phyloP scores from a whole-genome alignment of 2,797 vertebrate species.

The Psittacula echo region DNA sequence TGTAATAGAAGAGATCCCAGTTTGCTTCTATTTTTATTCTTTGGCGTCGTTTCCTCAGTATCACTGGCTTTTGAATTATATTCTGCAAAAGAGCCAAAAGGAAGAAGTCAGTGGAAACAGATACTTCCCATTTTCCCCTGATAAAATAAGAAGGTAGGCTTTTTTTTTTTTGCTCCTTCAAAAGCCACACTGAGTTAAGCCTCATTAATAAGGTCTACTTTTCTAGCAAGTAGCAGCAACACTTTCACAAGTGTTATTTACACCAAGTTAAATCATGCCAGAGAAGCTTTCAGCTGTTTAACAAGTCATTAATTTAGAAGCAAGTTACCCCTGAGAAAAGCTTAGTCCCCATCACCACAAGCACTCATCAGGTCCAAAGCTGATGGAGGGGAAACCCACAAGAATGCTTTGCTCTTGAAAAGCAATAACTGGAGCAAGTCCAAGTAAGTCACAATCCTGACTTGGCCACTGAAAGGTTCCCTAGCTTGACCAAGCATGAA shows the following conservation, averaged over 20 bases:
- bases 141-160: background rate
- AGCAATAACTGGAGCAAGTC: background rate
- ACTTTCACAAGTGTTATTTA: slow-evolving; percentile 37
- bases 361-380: background rate
- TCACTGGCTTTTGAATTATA: slow-evolving; percentile 96
- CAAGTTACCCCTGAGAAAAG: background rate
- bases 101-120: background rate
- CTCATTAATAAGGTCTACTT: background rate
- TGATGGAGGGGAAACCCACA: background rate
- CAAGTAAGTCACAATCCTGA: background rate
- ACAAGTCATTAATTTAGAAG: background rate
- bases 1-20: slow-evolving; percentile 99
- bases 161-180: background rate
- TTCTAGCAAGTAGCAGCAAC: background rate
- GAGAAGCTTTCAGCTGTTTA: slow-evolving; percentile 38
- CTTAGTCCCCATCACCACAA: background rate
- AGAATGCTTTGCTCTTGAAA: background rate
- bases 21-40: slow-evolving; percentile 99
- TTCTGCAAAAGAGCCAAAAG: slow-evolving; percentile 81
- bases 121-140: background rate
- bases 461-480: slow-evolving; percentile 23
- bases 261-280: slow-evolving; percentile 21
- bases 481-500: background rate
- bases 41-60: slow-evolving; percentile 95
- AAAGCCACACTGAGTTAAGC: background rate